Percentiles rank a stretch among this genome's conserved stretches.
These are phyloP conservation scores for Rhagophthalmus giganteus DNA, from an alignment of 2,888 invertebrate genomes.

Conservation along the genomic window DNA sequence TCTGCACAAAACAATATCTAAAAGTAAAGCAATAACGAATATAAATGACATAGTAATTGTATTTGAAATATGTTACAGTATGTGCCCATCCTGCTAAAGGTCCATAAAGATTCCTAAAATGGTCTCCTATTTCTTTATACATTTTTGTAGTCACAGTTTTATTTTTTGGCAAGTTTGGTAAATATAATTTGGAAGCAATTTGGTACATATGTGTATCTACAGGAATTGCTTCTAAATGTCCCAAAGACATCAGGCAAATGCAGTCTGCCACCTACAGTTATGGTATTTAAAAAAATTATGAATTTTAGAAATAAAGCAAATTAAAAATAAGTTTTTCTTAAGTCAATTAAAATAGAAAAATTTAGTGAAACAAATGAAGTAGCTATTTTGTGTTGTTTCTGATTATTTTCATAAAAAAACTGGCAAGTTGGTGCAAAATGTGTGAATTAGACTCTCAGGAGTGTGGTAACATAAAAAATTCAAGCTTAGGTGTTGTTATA, in stretches of 20 bases:
- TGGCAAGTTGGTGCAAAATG: no score
- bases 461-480: no score
- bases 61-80: conserved; percentile 66
- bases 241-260: conserved; percentile 94
- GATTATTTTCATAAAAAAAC: no score
- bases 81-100: conserved; percentile 94
- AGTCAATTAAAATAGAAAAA: no score
- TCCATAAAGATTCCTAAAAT: conserved; percentile 81
- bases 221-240: conserved; percentile 85
- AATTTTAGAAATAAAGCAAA: neutral
- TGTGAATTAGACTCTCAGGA: no score
- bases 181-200: conserved; percentile 79
- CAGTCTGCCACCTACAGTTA: conserved; percentile 88
- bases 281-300: conserved; percentile 4
- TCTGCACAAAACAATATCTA: conserved; percentile 82
- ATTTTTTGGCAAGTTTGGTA: conserved; percentile 72
- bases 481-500: no score
- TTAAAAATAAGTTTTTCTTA: neutral
- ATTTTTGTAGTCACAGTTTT: conserved; percentile 81
- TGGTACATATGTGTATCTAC: conserved; percentile 96
- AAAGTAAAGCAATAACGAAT: neutral
- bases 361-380: no score
- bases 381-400: no score
- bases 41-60: no score
- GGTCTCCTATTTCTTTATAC: conserved; percentile 83